A percentile compares a stretch with the other conserved stretches of the same genome.
phyloP scores from a whole-genome alignment of 2,888 invertebrate species.

The Apodemia mormo region DNA sequence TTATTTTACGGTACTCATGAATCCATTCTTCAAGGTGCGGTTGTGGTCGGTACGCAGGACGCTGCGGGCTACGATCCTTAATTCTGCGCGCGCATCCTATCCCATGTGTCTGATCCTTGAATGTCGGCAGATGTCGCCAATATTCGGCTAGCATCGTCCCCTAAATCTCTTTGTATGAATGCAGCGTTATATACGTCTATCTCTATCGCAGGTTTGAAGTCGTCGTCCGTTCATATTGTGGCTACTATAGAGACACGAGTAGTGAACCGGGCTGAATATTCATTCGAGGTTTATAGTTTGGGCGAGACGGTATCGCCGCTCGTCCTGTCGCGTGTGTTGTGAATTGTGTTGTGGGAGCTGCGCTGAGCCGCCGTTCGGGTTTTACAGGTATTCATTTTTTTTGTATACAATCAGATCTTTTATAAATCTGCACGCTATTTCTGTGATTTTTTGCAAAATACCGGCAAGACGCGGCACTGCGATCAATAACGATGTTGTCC shows the following conservation, averaged over 20 bases:
- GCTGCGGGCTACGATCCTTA: slow-evolving; percentile 37
- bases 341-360: slow-evolving; percentile 65
- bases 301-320: slow-evolving; percentile 71
- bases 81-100: slow-evolving; percentile 72
- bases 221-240: slow-evolving; percentile 67
- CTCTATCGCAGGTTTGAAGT: slow-evolving; percentile 55
- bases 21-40: slow-evolving; percentile 30
- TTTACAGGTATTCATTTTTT: slow-evolving; percentile 59
- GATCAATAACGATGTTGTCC: slow-evolving; percentile 79
- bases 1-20: slow-evolving; percentile 22
- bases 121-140: slow-evolving; percentile 49
- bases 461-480: slow-evolving; percentile 58
- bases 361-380: slow-evolving; percentile 52
- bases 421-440: slow-evolving; percentile 1
- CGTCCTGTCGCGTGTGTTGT: slow-evolving; percentile 72
- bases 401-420: not conserved
- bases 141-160: slow-evolving; percentile 40
- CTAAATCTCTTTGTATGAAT: slow-evolving; percentile 39
- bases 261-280: slow-evolving; percentile 45
- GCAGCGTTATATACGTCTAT: slow-evolving; percentile 46
- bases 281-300: slow-evolving; percentile 68
- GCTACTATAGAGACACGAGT: slow-evolving; percentile 38
- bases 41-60: slow-evolving; percentile 33
- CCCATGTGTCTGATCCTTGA: slow-evolving; percentile 48
- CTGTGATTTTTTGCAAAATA: slow-evolving; percentile 45